phyloP scores from a whole-genome alignment of 1,140 invertebrate genomes.

The Himalopsyche phryganea region DNA sequence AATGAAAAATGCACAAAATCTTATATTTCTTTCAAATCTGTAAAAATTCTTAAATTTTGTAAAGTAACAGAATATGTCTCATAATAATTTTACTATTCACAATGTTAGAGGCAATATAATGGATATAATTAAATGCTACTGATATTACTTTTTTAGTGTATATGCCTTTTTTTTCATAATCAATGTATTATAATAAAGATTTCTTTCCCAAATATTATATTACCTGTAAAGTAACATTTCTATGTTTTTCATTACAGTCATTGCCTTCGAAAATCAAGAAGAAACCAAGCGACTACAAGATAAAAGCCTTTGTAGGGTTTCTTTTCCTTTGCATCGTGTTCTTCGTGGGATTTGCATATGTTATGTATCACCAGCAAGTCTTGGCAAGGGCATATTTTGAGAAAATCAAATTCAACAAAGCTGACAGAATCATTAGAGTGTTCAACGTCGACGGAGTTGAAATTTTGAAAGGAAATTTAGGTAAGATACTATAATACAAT shows the following conservation, averaged over 20 bases:
- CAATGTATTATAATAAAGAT: too few species aligned
- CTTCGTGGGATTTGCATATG: constrained; percentile 76
- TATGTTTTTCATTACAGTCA: constrained; percentile 37
- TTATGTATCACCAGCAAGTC: constrained; percentile 78
- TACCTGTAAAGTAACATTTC: too few species aligned
- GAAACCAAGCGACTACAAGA: constrained; percentile 68
- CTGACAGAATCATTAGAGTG: constrained; percentile 69
- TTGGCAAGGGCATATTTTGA: constrained; percentile 78
- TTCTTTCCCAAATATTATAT: too few species aligned
- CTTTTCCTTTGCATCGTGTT: constrained; percentile 77
- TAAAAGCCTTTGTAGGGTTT: constrained; percentile 74
- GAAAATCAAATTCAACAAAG: constrained; percentile 78
- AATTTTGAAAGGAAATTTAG: constrained; percentile 68
- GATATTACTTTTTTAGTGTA: too few species aligned
- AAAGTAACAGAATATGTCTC: too few species aligned
- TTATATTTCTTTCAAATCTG: too few species aligned
- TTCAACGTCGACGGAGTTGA: constrained; percentile 67
- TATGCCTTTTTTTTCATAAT: too few species aligned
- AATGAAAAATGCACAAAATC: too few species aligned
- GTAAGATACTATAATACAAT: constrained; percentile 37
- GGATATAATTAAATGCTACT: too few species aligned
- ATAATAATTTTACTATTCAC: too few species aligned
- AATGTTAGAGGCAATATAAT: too few species aligned
- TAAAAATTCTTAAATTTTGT: too few species aligned
- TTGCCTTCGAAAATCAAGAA: constrained; percentile 58